Evolutionary conservation across 2,888 invertebrate species (phyloP).

Genomic region (Agriopis leucophaearia): DNA sequence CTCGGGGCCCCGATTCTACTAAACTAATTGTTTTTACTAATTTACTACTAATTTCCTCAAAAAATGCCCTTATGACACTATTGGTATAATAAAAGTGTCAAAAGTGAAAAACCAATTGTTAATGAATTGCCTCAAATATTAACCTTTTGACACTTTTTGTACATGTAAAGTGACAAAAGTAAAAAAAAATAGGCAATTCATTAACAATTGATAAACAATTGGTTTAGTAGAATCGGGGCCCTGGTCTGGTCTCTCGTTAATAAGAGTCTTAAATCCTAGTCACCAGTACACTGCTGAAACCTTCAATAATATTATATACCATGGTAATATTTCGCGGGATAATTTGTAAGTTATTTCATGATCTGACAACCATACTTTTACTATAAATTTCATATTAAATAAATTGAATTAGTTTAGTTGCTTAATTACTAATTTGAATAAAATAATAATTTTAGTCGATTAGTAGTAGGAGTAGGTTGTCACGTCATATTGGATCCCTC

Average conservation of each 20-base stretch:
- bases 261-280: conserved; percentile 38
- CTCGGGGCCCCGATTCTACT: neutral
- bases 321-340: conserved; percentile 30
- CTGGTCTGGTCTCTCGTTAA: conserved; percentile 25
- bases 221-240: too few species aligned
- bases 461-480: conserved; percentile 49
- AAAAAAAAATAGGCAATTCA: too few species aligned
- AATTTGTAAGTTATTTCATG: conserved; percentile 62
- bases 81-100: too few species aligned
- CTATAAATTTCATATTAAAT: neutral
- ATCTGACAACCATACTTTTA: conserved; percentile 58
- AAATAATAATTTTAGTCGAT: neutral
- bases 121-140: too few species aligned
- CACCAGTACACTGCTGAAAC: conserved; percentile 50
- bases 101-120: too few species aligned
- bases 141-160: too few species aligned
- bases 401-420: too few species aligned
- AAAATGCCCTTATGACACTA: too few species aligned
- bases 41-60: too few species aligned
- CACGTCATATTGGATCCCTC: conserved; percentile 48
- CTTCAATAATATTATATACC: conserved; percentile 38
- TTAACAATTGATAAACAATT: too few species aligned
- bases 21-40: too few species aligned
- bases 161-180: too few species aligned
- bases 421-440: neutral